Percentiles rank a stretch among this genome's conserved stretches.
phyloP scores from a whole-genome alignment of 2,113 vertebrate genomes.

The Macroglossus sobrinus region DNA sequence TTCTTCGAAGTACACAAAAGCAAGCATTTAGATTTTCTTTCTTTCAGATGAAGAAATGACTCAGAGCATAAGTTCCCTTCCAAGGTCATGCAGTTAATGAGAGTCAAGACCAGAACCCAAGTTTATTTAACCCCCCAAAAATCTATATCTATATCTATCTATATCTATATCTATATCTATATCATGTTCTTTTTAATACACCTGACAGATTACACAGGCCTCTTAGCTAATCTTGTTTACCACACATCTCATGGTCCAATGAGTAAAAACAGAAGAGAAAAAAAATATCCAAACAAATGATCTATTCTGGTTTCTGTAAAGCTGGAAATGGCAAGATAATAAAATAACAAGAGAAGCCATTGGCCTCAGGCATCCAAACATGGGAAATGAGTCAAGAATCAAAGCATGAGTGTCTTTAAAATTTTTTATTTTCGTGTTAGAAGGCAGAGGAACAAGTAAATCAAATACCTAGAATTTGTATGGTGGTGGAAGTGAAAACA shows the following conservation, averaged over 20 bases:
- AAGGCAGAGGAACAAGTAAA: not conserved
- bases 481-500: not conserved
- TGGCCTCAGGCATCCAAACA: not conserved
- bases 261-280: not conserved
- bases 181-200: not conserved
- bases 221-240: not conserved
- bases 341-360: conserved; percentile 11
- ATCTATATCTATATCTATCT: too few species aligned
- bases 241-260: not conserved
- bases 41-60: not conserved
- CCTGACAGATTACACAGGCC: not conserved
- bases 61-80: not conserved
- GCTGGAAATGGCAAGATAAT: conserved; percentile 25
- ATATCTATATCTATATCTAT: too few species aligned
- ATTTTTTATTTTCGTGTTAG: not conserved
- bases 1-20: not conserved
- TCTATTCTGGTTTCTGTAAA: not conserved
- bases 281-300: not conserved
- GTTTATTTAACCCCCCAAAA: not conserved
- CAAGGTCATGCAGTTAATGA: not conserved
- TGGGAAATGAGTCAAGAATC: conserved; percentile 39
- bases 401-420: not conserved
- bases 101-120: not conserved
- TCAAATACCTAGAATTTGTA: not conserved
- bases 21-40: not conserved